Conservation (phyloP, 92 coral and sea anemone species). For the Muricea muricata region DNA sequence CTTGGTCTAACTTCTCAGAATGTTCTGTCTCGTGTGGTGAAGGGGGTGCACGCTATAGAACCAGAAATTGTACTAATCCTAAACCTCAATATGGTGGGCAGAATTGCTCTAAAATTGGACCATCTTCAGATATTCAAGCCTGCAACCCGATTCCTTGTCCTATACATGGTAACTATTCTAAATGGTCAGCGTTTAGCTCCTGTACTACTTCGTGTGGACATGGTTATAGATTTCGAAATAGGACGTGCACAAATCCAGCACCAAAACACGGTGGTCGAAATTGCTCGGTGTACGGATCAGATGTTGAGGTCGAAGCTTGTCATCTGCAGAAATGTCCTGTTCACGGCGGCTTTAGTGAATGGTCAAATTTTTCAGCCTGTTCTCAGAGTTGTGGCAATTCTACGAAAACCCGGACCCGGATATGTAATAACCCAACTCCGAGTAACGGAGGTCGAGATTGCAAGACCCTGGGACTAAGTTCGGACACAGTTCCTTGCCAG, state of each 20-base stretch:
- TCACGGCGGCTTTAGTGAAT: constrained; percentile 70
- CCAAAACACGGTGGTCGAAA: constrained; percentile 79
- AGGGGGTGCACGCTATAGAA: constrained; percentile 67
- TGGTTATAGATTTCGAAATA: constrained; percentile 62
- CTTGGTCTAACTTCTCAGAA: constrained; percentile 77
- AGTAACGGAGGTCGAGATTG: constrained; percentile 50
- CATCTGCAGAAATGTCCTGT: constrained; percentile 49
- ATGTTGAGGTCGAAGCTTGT: constrained; percentile 54
- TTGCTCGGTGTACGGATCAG: constrained; percentile 70
- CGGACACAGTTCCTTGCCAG: constrained; percentile 15
- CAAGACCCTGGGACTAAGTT: constrained; percentile 8
- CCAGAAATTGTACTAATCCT: constrained; percentile 83
- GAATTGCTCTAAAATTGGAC: constrained; percentile 72
- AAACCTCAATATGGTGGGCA: constrained; percentile 80
- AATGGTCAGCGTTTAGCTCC: constrained; percentile 80
- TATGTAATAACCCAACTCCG: constrained; percentile 47
- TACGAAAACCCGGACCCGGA: constrained; percentile 36
- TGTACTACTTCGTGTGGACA: constrained; percentile 67
- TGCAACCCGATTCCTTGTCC: constrained; percentile 81
- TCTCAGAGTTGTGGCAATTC: constrained; percentile 70
- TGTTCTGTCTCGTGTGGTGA: constrained; percentile 79
- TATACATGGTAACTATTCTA: constrained; percentile 72
- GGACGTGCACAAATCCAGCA: constrained; percentile 74
- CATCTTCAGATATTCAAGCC: constrained; percentile 31
- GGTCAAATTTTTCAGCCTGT: constrained; percentile 81